Evolutionary conservation across 2,113 vertebrate genomes (phyloP).

Genomic region (Cryptomyrus ogoouensis): DNA sequence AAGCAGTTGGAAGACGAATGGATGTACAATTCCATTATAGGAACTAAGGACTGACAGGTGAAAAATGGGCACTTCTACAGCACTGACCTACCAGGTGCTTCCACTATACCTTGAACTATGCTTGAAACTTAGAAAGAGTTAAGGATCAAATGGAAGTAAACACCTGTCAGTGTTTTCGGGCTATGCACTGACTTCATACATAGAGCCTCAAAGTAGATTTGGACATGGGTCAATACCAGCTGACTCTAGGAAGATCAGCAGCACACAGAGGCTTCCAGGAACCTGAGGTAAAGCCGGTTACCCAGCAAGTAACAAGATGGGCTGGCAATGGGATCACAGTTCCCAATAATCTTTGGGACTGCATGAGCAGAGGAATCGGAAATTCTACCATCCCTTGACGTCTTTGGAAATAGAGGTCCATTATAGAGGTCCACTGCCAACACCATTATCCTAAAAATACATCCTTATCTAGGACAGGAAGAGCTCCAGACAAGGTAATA

Average conservation of each 20-base stretch:
- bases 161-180: not conserved
- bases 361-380: not conserved
- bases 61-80: not conserved
- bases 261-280: not conserved
- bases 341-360: not conserved
- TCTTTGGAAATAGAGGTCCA: not conserved
- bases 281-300: not conserved
- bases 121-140: not conserved
- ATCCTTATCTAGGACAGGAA: conserved; percentile 13
- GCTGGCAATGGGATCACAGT: not conserved
- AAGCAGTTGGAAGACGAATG: not conserved
- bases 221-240: not conserved
- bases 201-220: not conserved
- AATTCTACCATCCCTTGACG: not conserved
- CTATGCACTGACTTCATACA: not conserved
- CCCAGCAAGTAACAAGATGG: not conserved
- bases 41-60: not conserved
- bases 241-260: not conserved
- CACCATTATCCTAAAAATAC: conserved; percentile 14
- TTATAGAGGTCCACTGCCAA: not conserved
- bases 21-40: not conserved
- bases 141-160: not conserved
- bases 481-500: not conserved
- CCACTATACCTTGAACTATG: not conserved
- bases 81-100: not conserved